A percentile compares a stretch with the other conserved stretches of the same genome.
Evolutionary conservation across 2,888 invertebrate genomes (phyloP).

Genomic region (Tenthredo mesomela): DNA sequence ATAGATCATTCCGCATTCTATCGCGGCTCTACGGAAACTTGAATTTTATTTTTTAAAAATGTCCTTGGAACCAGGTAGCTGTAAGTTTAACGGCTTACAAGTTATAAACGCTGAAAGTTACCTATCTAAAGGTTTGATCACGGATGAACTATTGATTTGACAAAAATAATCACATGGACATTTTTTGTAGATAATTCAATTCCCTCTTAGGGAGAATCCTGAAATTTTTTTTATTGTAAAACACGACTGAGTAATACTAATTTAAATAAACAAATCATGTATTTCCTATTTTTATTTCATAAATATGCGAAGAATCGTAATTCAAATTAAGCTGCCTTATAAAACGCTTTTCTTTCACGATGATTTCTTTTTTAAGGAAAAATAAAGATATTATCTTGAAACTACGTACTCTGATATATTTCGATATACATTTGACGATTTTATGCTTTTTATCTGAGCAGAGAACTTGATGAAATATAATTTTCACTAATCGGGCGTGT

Average conservation of each 20-base stretch:
- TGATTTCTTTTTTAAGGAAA: not conserved
- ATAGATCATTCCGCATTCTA: not conserved
- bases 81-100: not conserved
- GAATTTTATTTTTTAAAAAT: not conserved
- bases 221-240: not conserved
- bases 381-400: no score
- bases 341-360: no score
- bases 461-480: not conserved
- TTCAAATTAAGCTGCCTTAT: no score
- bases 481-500: not conserved
- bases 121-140: not conserved
- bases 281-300: no score
- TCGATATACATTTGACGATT: not conserved
- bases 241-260: not conserved
- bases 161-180: not conserved
- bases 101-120: not conserved
- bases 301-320: no score
- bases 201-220: not conserved
- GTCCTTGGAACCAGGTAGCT: not conserved
- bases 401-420: not conserved
- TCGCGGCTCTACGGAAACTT: not conserved
- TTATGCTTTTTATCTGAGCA: not conserved
- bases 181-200: not conserved
- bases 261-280: not conserved
- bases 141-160: not conserved